phyloP scores from a whole-genome alignment of 2,113 vertebrate genomes.

The Sprattus sprattus region DNA sequence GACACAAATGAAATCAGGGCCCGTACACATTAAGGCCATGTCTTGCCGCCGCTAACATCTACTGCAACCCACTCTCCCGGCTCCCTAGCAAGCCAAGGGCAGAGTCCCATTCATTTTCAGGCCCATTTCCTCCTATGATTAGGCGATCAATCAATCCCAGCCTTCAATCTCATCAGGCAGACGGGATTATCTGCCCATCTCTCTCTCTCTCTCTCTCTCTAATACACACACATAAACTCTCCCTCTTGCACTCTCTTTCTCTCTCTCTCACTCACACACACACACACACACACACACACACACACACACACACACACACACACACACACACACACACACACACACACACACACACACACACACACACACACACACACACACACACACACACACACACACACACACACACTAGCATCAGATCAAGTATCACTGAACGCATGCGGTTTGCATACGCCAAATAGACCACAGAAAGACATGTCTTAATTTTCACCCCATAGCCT shows the following conservation, averaged over 20 bases:
- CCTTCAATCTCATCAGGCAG: constrained; percentile 82
- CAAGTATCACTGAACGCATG: constrained; percentile 75
- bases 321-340: constrained; percentile 71
- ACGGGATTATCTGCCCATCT: constrained; percentile 84
- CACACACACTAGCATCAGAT: constrained; percentile 79
- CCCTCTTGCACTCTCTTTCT: neutral
- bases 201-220: constrained; percentile 49
- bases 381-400: constrained; percentile 41
- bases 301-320: constrained; percentile 50
- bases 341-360: constrained; percentile 54
- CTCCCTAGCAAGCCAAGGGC: constrained; percentile 77
- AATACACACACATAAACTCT: constrained; percentile 55
- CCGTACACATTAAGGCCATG: constrained; percentile 77
- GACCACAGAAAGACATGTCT: constrained; percentile 73
- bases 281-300: constrained; percentile 39
- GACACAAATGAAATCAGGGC: constrained; percentile 82
- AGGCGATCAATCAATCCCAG: constrained; percentile 84
- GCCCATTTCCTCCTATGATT: constrained; percentile 86
- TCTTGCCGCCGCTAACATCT: constrained; percentile 73
- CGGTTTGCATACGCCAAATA: constrained; percentile 68
- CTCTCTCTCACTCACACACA: constrained; percentile 56
- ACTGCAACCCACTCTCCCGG: constrained; percentile 67
- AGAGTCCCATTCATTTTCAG: constrained; percentile 84
- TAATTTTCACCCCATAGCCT: constrained; percentile 60
- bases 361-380: constrained; percentile 60